phyloP scores from a whole-genome alignment of 2,888 invertebrate genomes.

The Phlogophora meticulosa region DNA sequence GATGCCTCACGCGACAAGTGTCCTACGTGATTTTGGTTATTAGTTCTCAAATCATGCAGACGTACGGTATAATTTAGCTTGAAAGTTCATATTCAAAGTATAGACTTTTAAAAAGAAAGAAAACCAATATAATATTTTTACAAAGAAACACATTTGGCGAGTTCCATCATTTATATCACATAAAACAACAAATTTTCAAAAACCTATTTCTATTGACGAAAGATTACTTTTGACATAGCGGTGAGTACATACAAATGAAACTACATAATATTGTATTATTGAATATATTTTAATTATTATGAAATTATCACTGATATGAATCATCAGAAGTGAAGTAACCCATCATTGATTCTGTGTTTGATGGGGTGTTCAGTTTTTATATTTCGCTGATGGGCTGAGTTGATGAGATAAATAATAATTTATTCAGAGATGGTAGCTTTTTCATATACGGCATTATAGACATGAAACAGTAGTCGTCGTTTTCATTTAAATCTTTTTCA shows the following conservation, averaged over 20 bases:
- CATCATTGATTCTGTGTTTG: conserved; percentile 35
- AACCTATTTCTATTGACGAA: conserved; percentile 39
- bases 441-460: conserved; percentile 33
- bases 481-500: conserved; percentile 26
- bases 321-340: conserved; percentile 44
- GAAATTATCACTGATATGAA: conserved; percentile 42
- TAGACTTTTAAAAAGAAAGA: too few relatives aligned
- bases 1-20: too few relatives aligned
- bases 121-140: conserved; percentile 3
- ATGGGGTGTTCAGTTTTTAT: conserved; percentile 29
- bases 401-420: conserved; percentile 40
- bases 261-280: conserved; percentile 36
- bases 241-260: conserved; percentile 40
- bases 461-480: conserved; percentile 41
- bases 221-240: conserved; percentile 35
- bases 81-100: too few relatives aligned
- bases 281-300: conserved; percentile 41
- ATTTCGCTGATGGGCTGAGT: conserved; percentile 40
- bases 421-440: conserved; percentile 43
- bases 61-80: too few relatives aligned
- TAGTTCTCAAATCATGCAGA: too few relatives aligned
- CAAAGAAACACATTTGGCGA: conserved; percentile 8
- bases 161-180: conserved; percentile 11
- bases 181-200: conserved; percentile 26
- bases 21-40: too few relatives aligned